Evolutionary conservation across 1,140 invertebrate genomes (phyloP).

Genomic region (Ceratina australensis): DNA sequence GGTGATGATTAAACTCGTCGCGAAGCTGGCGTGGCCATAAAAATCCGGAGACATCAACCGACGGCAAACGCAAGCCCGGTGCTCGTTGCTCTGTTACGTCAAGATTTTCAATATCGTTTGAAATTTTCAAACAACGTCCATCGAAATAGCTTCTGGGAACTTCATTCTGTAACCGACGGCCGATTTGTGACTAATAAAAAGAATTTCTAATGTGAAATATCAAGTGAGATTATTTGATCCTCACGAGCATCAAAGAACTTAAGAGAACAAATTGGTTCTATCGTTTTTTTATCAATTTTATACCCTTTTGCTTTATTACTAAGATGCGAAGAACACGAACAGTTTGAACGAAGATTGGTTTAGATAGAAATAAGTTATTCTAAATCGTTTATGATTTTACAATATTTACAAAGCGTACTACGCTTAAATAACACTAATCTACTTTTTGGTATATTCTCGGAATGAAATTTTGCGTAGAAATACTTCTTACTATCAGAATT

Average conservation of each 20-base stretch:
- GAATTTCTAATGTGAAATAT: neutral
- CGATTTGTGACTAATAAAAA: neutral
- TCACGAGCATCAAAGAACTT: neutral
- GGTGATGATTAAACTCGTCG: neutral
- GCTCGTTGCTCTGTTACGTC: conserved; percentile 14
- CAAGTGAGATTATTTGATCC: neutral
- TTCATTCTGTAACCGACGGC: neutral
- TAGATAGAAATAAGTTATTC: too few species aligned
- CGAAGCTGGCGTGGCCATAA: conserved; percentile 45
- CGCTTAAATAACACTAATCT: too few species aligned
- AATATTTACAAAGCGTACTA: neutral
- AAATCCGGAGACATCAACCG: conserved; percentile 71
- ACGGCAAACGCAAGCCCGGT: conserved; percentile 48
- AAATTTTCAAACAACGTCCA: neutral
- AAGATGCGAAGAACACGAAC: neutral
- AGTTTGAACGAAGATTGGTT: neutral
- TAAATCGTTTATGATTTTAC: too few species aligned
- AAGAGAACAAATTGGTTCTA: neutral
- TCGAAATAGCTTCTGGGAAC: neutral
- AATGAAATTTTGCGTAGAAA: too few species aligned
- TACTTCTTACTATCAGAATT: too few species aligned
- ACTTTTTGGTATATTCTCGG: too few species aligned
- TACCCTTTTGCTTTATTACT: too few species aligned
- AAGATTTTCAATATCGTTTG: conserved; percentile 8
- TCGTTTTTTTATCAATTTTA: neutral